Evolutionary conservation across 2,797 vertebrate species (phyloP).

Genomic region (Neoniphon sammara): DNA sequence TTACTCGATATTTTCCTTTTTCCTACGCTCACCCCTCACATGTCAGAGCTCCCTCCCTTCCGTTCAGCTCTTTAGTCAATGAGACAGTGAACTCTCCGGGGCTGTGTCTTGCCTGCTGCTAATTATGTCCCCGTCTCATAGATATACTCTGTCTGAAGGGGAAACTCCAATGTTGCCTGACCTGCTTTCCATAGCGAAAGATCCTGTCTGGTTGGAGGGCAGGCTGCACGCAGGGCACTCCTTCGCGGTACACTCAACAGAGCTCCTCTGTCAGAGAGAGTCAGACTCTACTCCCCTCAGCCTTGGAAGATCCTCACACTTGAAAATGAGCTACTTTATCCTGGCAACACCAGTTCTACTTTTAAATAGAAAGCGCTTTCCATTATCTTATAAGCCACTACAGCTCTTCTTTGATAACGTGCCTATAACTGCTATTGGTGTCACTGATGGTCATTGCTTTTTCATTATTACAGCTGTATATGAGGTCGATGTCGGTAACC

Average conservation of each 20-base stretch:
- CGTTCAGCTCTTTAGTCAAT: slow-evolving; percentile 48
- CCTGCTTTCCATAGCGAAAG: slow-evolving; percentile 68
- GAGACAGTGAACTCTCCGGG: slow-evolving; percentile 56
- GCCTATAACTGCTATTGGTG: slow-evolving; percentile 11
- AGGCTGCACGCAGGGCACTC: slow-evolving; percentile 37
- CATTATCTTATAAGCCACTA: slow-evolving; percentile 31
- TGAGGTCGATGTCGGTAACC: too few species aligned
- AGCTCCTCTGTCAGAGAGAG: slow-evolving; percentile 41
- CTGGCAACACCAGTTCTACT: slow-evolving; percentile 41
- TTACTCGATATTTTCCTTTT: not conserved
- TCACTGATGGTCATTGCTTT: slow-evolving; percentile 1
- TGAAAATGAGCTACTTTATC: slow-evolving; percentile 4
- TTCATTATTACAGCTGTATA: too few species aligned
- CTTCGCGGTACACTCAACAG: slow-evolving; percentile 42
- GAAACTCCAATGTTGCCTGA: slow-evolving; percentile 71
- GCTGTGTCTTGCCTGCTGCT: slow-evolving; percentile 58
- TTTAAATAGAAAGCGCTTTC: slow-evolving; percentile 21
- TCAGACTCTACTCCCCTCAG: slow-evolving; percentile 42
- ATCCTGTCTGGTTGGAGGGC: slow-evolving; percentile 59
- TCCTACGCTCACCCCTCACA: slow-evolving; percentile 4
- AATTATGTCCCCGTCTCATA: slow-evolving; percentile 66
- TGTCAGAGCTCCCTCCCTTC: slow-evolving; percentile 21
- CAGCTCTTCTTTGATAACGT: not conserved
- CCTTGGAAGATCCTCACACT: slow-evolving; percentile 35
- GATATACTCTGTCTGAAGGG: slow-evolving; percentile 61